Evolutionary conservation across 2,113 vertebrate species (phyloP), one percentile per base, ranked within the genome.

Genomic region (Myiopsitta monachus): DNA sequence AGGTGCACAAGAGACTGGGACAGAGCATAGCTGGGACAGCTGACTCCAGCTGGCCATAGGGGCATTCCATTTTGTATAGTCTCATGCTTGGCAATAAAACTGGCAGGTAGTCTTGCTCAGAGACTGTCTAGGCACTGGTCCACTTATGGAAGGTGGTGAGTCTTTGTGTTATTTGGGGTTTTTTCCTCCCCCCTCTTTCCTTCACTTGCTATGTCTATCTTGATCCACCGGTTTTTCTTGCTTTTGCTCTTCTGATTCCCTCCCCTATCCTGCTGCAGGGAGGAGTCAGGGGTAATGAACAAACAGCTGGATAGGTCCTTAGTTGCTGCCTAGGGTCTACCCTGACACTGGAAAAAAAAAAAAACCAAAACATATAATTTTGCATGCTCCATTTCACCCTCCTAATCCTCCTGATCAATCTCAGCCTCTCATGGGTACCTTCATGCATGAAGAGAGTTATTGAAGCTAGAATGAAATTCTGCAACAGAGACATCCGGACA

Each of bases 361-460:
- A 46, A 47, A 3, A n/a, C 1, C 2, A 3, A n/a, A 1, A 2
- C 21, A 59, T 24, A 24, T 10, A 59, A 59, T 43, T 87, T 67
- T 77, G 10, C 72, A 38, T 73, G 46, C 27, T 76, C 17, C 57
- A 49, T 70, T 92, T 89, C 82, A 80, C 28, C 46, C 24, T 81
- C n/a, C 66, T 55, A 67, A 69, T 73, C 47, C 38, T 49, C 49
- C 30, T 4, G 3, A 47, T 81, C 88, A 73, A n/a, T 76, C 57
- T 49, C 75, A 74, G 72, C 28, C 52, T 90, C 72, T 92, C 67
- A 79, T 1, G 2, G 22, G 10, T 69, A 52, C 44, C 41, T 66
- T 88, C 83, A 68, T 23, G 77, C 44, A 63, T 62, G 38, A 94
- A 83, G 46, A 77, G 11, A 70, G 4, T 31, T 84, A 57, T 12